These are phyloP conservation scores for Himantopus leucocephalus DNA, from an alignment of 2,113 vertebrate species.

Conservation along the genomic window DNA sequence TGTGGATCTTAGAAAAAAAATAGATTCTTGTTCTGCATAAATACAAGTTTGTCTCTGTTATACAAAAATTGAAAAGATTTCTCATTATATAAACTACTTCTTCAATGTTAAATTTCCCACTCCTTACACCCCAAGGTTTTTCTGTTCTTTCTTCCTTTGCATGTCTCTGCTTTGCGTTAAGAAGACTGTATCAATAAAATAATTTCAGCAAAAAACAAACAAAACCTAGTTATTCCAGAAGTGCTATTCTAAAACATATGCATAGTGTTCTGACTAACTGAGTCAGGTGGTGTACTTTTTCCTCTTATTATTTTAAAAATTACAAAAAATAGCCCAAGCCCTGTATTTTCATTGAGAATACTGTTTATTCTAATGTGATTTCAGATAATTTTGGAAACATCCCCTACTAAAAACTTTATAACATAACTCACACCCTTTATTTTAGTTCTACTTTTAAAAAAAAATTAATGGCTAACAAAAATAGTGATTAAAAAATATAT, in stretches of 20 bases:
- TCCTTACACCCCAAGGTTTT: neutral
- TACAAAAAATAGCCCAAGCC: fast-evolving
- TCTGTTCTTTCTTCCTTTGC: neutral
- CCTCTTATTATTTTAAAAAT: neutral
- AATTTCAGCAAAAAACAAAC: fast-evolving
- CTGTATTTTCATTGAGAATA: neutral
- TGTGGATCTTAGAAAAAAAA: neutral
- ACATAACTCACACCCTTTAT: neutral
- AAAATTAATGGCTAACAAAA: neutral
- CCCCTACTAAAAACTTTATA: neutral
- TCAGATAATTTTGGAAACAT: neutral
- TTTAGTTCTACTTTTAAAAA: neutral
- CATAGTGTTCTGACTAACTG: neutral
- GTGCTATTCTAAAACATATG: neutral
- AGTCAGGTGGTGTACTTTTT: neutral
- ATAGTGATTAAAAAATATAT: neutral
- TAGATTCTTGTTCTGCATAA: neutral
- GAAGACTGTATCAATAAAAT: neutral
- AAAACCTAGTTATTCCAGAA: neutral
- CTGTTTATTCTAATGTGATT: neutral
- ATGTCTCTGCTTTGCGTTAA: neutral
- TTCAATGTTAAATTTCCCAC: neutral
- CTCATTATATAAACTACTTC: neutral
- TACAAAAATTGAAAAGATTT: neutral
- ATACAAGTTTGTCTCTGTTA: neutral